A percentile compares a stretch with the other conserved stretches of the same genome.
Conservation (phyloP, 1,140 invertebrate species). For the Contarinia nasturtii region DNA sequence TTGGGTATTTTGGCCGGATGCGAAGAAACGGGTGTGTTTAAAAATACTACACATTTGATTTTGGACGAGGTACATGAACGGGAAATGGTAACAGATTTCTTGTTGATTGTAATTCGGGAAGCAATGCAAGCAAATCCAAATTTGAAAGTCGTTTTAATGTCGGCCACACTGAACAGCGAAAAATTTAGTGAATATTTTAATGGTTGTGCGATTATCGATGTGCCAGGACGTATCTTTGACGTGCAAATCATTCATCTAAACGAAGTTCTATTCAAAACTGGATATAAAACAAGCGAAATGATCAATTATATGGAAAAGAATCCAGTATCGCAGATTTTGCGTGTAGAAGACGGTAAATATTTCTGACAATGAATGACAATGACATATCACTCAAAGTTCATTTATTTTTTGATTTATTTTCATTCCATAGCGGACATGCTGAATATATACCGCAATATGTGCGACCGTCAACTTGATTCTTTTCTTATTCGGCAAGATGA, state of each 20-base stretch:
- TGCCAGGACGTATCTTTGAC: slow-evolving; percentile 59
- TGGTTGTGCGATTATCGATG: slow-evolving; percentile 51
- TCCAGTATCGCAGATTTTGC: too few relatives aligned
- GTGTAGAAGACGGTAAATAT: too few relatives aligned
- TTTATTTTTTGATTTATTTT: too few relatives aligned
- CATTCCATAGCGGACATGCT: too few relatives aligned
- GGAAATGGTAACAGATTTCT: slow-evolving; percentile 82
- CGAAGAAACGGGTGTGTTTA: slow-evolving; percentile 18
- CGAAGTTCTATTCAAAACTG: slow-evolving; percentile 53
- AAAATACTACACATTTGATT: slow-evolving; percentile 61
- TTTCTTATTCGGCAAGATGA: too few relatives aligned
- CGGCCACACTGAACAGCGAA: slow-evolving; percentile 70
- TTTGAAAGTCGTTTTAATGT: slow-evolving; percentile 80
- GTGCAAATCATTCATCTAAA: slow-evolving; percentile 68
- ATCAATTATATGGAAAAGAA: too few relatives aligned
- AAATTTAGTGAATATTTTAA: slow-evolving; percentile 68
- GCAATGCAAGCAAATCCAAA: slow-evolving; percentile 47
- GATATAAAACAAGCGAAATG: slow-evolving; percentile 20
- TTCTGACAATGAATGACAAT: too few relatives aligned
- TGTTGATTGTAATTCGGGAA: slow-evolving; percentile 71
- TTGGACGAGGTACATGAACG: slow-evolving; percentile 93
- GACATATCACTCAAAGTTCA: too few relatives aligned
- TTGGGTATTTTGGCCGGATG: slow-evolving; percentile 12
- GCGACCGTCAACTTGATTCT: too few relatives aligned
- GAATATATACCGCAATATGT: too few relatives aligned